phyloP scores from a whole-genome alignment of 2,113 vertebrate species.

The Bufo gargarizans region DNA sequence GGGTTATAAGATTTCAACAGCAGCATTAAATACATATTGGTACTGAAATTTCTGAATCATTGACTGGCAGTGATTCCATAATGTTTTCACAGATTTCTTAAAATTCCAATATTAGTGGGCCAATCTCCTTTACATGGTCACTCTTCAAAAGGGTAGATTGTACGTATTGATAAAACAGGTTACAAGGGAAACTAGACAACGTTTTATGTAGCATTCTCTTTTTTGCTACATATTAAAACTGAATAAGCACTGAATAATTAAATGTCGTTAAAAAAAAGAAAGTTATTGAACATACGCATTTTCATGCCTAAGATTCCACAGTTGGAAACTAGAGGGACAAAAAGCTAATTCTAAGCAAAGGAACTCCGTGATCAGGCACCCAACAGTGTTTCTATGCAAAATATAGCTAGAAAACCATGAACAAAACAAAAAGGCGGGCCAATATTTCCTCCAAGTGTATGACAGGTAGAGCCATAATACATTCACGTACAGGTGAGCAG shows the following conservation, averaged over 20 bases:
- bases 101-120: background rate
- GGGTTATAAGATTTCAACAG: background rate
- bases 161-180: background rate
- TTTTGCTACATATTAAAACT: background rate
- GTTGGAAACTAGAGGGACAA: background rate
- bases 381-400: background rate
- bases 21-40: background rate
- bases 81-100: background rate
- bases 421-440: background rate
- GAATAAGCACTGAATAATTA: background rate
- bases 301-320: background rate
- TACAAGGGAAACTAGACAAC: background rate
- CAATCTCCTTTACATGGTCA: background rate
- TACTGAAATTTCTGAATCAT: background rate
- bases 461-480: background rate
- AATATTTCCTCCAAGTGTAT: background rate
- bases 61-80: background rate
- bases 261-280: background rate
- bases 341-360: background rate
- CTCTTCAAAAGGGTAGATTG: background rate
- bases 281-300: background rate
- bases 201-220: background rate
- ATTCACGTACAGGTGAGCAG: background rate
- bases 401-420: too few relatives aligned
- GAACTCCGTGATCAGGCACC: background rate